A percentile compares a stretch with the other conserved stretches of the same genome.
These are phyloP conservation scores for Trididemnum nubilum DNA, from an alignment of 23 tunicate species.

Conservation along the genomic window DNA sequence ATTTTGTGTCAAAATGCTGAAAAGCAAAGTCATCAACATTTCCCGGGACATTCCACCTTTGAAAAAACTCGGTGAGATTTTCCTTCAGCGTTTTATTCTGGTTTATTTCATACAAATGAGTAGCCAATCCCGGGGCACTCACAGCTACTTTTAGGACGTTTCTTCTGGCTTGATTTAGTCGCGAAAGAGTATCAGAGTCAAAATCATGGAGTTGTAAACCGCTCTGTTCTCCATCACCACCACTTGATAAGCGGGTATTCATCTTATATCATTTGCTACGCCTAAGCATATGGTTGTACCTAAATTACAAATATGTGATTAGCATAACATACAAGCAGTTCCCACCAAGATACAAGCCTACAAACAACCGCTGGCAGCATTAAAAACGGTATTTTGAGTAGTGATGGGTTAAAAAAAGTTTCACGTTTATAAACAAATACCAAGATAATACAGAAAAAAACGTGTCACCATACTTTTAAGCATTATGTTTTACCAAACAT, in stretches of 20 bases:
- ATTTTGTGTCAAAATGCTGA: conserved; percentile 53
- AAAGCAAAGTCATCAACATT: conserved; percentile 54
- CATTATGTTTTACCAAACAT: no score
- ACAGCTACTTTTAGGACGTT: conserved; percentile 89
- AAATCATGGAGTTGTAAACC: conserved; percentile 40
- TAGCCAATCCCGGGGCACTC: conserved; percentile 32
- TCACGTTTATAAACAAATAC: no score
- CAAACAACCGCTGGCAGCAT: no score
- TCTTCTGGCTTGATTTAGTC: conserved; percentile 24
- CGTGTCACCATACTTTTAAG: no score
- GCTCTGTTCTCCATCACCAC: background rate
- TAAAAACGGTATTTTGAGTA: no score
- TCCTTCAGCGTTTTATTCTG: conserved; percentile 59
- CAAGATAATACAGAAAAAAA: no score
- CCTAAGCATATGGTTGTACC: background rate
- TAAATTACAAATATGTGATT: conserved; percentile 6
- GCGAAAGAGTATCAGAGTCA: conserved; percentile 3
- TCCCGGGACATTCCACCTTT: conserved; percentile 44
- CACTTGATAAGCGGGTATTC: background rate
- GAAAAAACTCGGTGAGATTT: conserved; percentile 58
- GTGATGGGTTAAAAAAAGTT: no score
- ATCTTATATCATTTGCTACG: background rate
- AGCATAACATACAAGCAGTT: background rate
- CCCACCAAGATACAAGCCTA: no score
- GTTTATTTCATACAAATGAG: conserved; percentile 70